phyloP scores from a whole-genome alignment of 2,888 invertebrate genomes.

The Pinctada fucata region DNA sequence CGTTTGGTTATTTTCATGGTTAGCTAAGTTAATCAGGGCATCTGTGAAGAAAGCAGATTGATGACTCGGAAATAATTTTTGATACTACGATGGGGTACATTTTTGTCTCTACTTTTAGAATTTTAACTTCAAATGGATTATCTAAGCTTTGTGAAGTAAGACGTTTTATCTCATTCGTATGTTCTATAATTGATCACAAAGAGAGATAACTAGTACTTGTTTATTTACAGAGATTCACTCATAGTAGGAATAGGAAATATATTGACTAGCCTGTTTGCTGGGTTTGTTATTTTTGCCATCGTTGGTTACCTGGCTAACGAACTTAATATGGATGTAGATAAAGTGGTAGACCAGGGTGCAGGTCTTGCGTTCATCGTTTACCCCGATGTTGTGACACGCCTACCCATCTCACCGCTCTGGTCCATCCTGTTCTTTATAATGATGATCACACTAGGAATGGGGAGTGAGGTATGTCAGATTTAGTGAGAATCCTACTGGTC shows the following conservation, averaged over 20 bases:
- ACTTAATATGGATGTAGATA: constrained; percentile 67
- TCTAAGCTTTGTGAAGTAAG: background rate
- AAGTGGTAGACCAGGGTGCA: constrained; percentile 74
- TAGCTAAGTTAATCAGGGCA: too few relatives aligned
- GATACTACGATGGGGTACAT: background rate
- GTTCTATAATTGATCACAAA: too few relatives aligned
- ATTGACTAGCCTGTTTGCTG: constrained; percentile 74
- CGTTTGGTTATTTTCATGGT: too few relatives aligned
- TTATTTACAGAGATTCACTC: constrained; percentile 69
- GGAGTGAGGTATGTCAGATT: constrained; percentile 69
- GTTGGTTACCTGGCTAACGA: constrained; percentile 74
- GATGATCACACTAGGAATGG: constrained; percentile 75
- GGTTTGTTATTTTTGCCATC: constrained; percentile 75
- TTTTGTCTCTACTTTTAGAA: background rate
- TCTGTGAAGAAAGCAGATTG: too few relatives aligned
- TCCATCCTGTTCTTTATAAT: constrained; percentile 75
- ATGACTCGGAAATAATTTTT: too few relatives aligned
- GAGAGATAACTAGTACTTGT: too few relatives aligned
- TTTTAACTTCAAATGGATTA: background rate
- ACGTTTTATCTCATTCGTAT: constrained; percentile 4
- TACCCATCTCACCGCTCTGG: constrained; percentile 73
- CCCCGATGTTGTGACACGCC: constrained; percentile 73
- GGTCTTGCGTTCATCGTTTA: constrained; percentile 75
- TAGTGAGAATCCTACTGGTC: too few relatives aligned
- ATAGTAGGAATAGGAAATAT: constrained; percentile 73